These are phyloP conservation scores for Patella caerulea DNA, from an alignment of 2,888 invertebrate species.

Conservation along the genomic window DNA sequence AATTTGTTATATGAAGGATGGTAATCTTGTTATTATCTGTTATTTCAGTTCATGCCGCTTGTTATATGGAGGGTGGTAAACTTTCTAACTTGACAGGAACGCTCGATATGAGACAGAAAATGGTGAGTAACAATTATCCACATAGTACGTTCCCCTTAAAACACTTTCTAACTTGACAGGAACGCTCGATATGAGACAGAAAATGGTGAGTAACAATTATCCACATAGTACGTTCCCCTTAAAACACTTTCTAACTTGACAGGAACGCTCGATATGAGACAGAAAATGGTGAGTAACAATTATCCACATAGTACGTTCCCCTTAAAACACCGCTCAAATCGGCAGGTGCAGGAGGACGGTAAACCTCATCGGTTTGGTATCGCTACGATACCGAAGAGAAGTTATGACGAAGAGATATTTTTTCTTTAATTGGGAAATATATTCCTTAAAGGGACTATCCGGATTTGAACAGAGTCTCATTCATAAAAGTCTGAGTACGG, in stretches of 20 bases:
- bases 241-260: background rate
- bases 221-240: too few species aligned
- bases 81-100: background rate
- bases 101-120: background rate
- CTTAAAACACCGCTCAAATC: too few species aligned
- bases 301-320: background rate
- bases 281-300: background rate
- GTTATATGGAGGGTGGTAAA: background rate
- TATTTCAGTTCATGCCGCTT: background rate
- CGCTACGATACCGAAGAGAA: too few species aligned
- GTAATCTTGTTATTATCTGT: background rate
- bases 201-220: background rate
- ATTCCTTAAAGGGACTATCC: too few species aligned
- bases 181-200: background rate
- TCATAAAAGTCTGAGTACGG: too few species aligned
- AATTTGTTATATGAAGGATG: background rate
- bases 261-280: background rate
- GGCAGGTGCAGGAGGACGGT: too few species aligned
- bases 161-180: background rate
- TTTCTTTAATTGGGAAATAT: too few species aligned
- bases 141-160: too few species aligned
- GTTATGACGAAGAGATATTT: too few species aligned
- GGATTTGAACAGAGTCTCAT: too few species aligned
- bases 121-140: background rate
- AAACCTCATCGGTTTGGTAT: too few species aligned